A percentile compares a stretch with the other conserved stretches of the same genome.
phyloP scores from a whole-genome alignment of 1,140 invertebrate species.

The Euura saliciscinereae region DNA sequence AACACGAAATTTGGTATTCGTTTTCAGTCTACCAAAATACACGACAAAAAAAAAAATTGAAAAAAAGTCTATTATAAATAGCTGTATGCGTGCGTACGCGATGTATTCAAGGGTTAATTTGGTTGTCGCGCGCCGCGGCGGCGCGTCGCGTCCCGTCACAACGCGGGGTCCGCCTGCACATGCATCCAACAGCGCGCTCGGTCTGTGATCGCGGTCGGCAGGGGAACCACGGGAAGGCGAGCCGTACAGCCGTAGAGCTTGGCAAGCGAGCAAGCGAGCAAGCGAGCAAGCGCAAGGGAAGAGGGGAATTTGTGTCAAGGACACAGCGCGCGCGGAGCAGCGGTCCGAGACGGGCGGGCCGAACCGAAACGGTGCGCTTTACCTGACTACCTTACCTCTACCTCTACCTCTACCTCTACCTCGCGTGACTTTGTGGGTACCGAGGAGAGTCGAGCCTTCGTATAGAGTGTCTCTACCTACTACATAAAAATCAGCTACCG shows the following conservation, averaged over 20 bases:
- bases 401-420: slow-evolving; percentile 8
- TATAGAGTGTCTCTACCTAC: too few relatives aligned
- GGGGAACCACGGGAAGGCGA: background rate
- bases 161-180: slow-evolving; percentile 8
- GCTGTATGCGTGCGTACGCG: too few relatives aligned
- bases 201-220: slow-evolving; percentile 10
- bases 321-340: slow-evolving; percentile 45
- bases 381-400: slow-evolving; percentile 17
- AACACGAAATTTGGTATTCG: too few relatives aligned
- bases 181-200: slow-evolving; percentile 9
- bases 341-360: slow-evolving; percentile 51
- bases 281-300: slow-evolving; percentile 13
- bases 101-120: too few relatives aligned
- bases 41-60: too few relatives aligned
- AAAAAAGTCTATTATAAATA: too few relatives aligned
- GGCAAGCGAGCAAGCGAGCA: slow-evolving; percentile 22
- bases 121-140: background rate
- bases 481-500: background rate
- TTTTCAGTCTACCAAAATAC: too few relatives aligned
- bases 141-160: background rate
- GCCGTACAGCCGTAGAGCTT: background rate
- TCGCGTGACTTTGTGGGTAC: slow-evolving; percentile 6
- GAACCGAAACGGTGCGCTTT: slow-evolving; percentile 46
- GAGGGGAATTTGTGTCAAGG: slow-evolving; percentile 53
- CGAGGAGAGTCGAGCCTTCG: too few relatives aligned